phyloP scores from a whole-genome alignment of 1,140 invertebrate species.

The Papilio dardanus region DNA sequence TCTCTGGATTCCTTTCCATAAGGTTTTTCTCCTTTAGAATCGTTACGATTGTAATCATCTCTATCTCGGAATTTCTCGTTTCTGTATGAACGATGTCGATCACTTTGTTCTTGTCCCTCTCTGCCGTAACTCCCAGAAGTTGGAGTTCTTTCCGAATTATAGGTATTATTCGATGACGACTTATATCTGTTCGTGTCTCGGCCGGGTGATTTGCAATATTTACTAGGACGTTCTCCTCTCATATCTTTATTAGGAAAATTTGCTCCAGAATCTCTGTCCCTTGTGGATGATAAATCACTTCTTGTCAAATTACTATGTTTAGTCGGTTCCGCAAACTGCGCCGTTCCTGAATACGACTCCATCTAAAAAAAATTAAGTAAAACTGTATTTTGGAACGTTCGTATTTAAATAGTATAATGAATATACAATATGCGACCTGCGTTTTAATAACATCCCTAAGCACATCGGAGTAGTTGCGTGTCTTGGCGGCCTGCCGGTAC shows the following conservation, averaged over 20 bases:
- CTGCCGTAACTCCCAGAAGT: neutral
- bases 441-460: slow-evolving; percentile 85
- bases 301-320: neutral
- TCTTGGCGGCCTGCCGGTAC: slow-evolving; percentile 86
- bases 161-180: neutral
- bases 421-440: slow-evolving; percentile 72
- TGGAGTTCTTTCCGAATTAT: neutral
- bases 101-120: neutral
- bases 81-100: neutral
- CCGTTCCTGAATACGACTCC: slow-evolving; percentile 49
- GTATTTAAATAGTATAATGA: neutral
- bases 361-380: slow-evolving; percentile 45
- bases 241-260: neutral
- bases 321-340: neutral
- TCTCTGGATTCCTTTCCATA: neutral
- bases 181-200: neutral
- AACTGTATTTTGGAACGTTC: too few species aligned
- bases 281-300: neutral
- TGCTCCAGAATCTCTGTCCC: neutral
- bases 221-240: neutral
- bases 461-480: slow-evolving; percentile 85
- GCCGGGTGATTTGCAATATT: neutral
- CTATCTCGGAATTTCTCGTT: neutral
- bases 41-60: neutral
- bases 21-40: neutral